Percentiles rank a stretch among this genome's conserved stretches.
These are phyloP conservation scores for Limulus polyphemus DNA, from an alignment of 2,888 invertebrate genomes.

Conservation along the genomic window DNA sequence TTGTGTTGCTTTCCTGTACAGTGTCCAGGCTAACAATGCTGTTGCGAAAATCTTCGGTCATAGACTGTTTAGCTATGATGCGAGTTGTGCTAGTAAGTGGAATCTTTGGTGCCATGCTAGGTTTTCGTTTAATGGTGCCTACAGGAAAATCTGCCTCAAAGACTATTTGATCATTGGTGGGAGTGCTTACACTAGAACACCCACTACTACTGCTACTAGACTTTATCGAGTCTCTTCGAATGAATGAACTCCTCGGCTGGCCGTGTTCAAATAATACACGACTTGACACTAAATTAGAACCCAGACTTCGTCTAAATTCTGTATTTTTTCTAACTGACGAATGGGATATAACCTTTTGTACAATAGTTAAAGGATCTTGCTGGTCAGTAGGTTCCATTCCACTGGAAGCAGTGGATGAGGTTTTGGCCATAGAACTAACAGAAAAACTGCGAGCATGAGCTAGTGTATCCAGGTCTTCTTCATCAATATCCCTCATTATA, in stretches of 20 bases:
- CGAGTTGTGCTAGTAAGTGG: conserved; percentile 81
- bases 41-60: conserved; percentile 44
- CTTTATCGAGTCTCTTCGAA: conserved; percentile 44
- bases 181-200: conserved; percentile 39
- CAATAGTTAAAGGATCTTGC: no score
- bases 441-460: conserved; percentile 74
- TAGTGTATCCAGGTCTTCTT: conserved; percentile 65
- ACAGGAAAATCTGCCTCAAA: conserved; percentile 40
- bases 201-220: conserved; percentile 61
- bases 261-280: conserved; percentile 7
- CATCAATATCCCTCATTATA: conserved; percentile 67
- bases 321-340: conserved; percentile 4
- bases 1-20: conserved; percentile 13
- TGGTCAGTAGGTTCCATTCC: conserved; percentile 9
- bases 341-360: conserved; percentile 10
- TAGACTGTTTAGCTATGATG: conserved; percentile 64
- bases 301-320: conserved; percentile 24
- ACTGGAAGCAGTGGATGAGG: conserved; percentile 17
- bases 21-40: conserved; percentile 19
- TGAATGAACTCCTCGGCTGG: conserved; percentile 32
- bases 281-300: conserved; percentile 11
- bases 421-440: conserved; percentile 51
- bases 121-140: conserved; percentile 82
- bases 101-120: conserved; percentile 61
- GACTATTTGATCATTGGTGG: conserved; percentile 22